A percentile compares a stretch with the other conserved stretches of the same genome.
These are phyloP conservation scores for Philereme vetulata DNA, from an alignment of 2,888 invertebrate genomes.

Conservation along the genomic window DNA sequence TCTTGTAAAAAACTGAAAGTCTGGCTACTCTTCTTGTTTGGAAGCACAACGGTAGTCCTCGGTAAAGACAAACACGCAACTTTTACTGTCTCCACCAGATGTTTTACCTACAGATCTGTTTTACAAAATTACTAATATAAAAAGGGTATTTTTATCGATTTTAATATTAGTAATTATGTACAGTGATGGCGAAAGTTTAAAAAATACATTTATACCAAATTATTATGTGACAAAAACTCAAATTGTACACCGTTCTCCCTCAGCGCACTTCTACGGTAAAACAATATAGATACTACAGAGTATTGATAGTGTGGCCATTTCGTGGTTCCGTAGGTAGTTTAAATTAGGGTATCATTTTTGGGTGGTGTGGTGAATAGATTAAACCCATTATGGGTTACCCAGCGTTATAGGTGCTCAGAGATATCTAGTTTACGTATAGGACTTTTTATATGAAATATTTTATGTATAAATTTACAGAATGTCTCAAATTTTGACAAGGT, in stretches of 20 bases:
- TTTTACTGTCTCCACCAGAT: no score
- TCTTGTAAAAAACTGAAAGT: no score
- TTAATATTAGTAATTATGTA: no score
- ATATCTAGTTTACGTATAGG: not conserved
- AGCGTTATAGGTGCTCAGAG: not conserved
- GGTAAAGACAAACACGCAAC: no score
- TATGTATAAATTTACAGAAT: not conserved
- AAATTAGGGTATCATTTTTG: slow-evolving; percentile 12
- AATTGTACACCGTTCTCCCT: slow-evolving; percentile 4
- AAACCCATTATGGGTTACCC: slow-evolving; percentile 5
- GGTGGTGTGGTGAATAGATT: slow-evolving; percentile 5
- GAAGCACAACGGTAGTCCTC: no score
- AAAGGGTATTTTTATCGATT: no score
- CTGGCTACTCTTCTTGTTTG: no score
- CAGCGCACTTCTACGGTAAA: not conserved
- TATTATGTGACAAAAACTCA: no score
- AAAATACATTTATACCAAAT: no score
- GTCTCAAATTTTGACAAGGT: not conserved
- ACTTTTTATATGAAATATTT: not conserved
- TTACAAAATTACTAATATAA: no score
- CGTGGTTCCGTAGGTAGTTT: slow-evolving; percentile 5
- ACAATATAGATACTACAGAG: slow-evolving; percentile 3
- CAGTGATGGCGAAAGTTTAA: no score
- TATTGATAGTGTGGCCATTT: slow-evolving; percentile 6
- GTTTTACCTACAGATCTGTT: no score